Evolutionary conservation across 1,140 invertebrate genomes (phyloP).

Genomic region (Drosophila repletoides): DNA sequence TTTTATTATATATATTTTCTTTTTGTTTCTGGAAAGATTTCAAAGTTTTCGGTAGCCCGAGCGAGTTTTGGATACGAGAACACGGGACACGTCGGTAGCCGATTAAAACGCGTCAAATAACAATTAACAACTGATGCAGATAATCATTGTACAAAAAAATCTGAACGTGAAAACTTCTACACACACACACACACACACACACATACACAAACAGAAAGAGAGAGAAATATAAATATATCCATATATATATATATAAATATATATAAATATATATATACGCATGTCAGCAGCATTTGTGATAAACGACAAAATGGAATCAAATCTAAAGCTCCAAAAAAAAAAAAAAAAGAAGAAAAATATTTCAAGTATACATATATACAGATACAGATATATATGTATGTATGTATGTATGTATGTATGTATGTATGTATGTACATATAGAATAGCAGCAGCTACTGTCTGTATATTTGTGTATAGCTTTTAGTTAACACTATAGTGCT

Average conservation of each 20-base stretch:
- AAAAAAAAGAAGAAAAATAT: constrained; percentile 24
- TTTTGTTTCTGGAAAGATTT: background rate
- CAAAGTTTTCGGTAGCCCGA: constrained; percentile 3
- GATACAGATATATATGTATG: background rate
- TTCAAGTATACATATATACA: constrained; percentile 59
- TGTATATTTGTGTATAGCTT: constrained; percentile 23
- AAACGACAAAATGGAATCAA: constrained; percentile 78
- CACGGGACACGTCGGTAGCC: constrained; percentile 69
- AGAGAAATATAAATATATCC: constrained; percentile 11
- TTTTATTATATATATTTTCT: background rate
- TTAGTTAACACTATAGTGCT: constrained; percentile 30
- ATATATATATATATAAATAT: constrained; percentile 19
- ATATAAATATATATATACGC: constrained; percentile 32
- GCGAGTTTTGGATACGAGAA: constrained; percentile 12
- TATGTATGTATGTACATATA: constrained; percentile 36
- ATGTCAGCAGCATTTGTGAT: constrained; percentile 75
- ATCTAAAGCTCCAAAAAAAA: constrained; percentile 77
- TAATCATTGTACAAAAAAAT: constrained; percentile 78
- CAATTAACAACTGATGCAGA: constrained; percentile 82
- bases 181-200: constrained; percentile 37
- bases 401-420: constrained; percentile 8
- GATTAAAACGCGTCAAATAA: constrained; percentile 82
- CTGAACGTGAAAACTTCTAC: constrained; percentile 70
- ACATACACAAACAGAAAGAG: background rate
- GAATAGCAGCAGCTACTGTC: constrained; percentile 63